Base-by-base conservation (phyloP, 1,140 invertebrate genomes). In the Heliconius hermathena region DNA sequence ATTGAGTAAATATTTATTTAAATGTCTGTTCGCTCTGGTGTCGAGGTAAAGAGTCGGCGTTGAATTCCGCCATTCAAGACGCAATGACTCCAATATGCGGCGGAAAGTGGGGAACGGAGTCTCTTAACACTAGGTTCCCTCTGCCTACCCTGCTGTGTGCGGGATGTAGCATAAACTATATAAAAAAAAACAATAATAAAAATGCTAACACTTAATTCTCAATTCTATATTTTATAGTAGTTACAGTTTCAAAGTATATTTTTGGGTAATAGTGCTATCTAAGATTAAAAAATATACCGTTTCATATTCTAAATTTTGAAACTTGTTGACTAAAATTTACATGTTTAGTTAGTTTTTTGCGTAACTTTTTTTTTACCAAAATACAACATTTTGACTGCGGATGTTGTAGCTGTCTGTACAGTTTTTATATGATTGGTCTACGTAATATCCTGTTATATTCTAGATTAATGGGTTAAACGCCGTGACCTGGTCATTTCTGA, bases 381-480 rank as follows among this genome's bases (percentile, higher is more conserved):
- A 66, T 66, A 9, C 2, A n/a, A 60, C 20, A 29, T 29, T 66
- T 66, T 66, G 26, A 66, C 60, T 66, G 60, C 60, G 60, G 60
- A 66, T 6, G 60, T 29, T 66, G 60, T 57, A 26, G 54, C n/a
- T 6, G 20, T 0, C 54, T 57, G 54, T 26, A 26, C 60, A 66
- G 60, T 66, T 66, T 66, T 66, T 66, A 29, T 66, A 18, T 8
- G 20, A 57, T 1, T 57, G 6, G 1, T 57, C 54, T 57, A 29
- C 60, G 60, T 66, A 66, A 66, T 13, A 66, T 66, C 57, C 57
- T 66, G 57, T 29, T 66, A 13, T 66, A 66, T 66, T 66, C 60
- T 66, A 66, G 60, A 66, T 66, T 66, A 66, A 26, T 66, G n/a
- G 60, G 60, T 29, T 66, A 66, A 66, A 66, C 60, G 13, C 22